Evolutionary conservation across 2,113 vertebrate genomes (phyloP).

Genomic region (Struthidea cinerea): DNA sequence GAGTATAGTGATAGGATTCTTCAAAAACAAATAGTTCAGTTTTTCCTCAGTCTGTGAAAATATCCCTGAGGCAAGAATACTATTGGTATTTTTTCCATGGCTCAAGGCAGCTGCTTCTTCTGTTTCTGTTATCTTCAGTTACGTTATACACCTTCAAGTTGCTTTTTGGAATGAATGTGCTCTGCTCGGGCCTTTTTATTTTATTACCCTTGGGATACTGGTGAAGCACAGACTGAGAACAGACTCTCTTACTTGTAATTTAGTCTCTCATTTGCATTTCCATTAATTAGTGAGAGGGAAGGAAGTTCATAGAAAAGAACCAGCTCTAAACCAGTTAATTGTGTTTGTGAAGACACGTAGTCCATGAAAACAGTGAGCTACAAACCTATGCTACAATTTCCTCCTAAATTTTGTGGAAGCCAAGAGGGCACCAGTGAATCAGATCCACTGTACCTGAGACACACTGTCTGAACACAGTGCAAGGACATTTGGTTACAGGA

Average conservation of each 20-base stretch:
- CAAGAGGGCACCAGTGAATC: not conserved
- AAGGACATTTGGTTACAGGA: not conserved
- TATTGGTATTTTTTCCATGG: not conserved
- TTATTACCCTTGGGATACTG: conserved; percentile 33
- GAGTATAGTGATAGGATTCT: not conserved
- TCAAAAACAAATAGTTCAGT: not conserved
- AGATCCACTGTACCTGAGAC: not conserved
- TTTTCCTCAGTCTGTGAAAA: not conserved
- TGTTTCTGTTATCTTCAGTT: not conserved
- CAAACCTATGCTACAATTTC: not conserved
- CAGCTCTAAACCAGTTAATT: conserved; percentile 11
- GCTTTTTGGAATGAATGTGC: not conserved
- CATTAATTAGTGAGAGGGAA: conserved; percentile 42
- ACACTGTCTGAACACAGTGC: not conserved
- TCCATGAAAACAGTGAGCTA: not conserved
- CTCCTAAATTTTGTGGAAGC: not conserved
- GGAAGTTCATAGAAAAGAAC: not conserved
- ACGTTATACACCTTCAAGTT: not conserved
- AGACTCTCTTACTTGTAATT: conserved; percentile 41
- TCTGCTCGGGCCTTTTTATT: conserved; percentile 17
- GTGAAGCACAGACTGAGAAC: conserved; percentile 35
- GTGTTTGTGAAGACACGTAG: not conserved
- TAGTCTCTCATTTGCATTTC: conserved; percentile 56
- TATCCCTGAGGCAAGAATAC: not conserved
- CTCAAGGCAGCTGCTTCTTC: not conserved